A percentile compares a stretch with the other conserved stretches of the same genome.
These are phyloP conservation scores for Leptoteleia sp. DNA, from an alignment of 1,140 invertebrate genomes.

Conservation along the genomic window DNA sequence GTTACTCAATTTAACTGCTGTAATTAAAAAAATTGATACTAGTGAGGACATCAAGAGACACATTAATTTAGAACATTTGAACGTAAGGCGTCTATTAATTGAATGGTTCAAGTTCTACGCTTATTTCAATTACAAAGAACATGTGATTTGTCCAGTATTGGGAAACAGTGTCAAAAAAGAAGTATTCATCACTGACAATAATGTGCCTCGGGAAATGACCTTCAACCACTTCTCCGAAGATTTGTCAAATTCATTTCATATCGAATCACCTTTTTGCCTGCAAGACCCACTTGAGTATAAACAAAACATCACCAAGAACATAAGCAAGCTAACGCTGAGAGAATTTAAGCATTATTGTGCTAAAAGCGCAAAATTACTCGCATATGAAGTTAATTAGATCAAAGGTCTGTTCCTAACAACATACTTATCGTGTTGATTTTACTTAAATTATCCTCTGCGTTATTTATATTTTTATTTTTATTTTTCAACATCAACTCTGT, in stretches of 20 bases:
- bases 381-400: slow-evolving; percentile 4
- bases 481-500: too few species aligned
- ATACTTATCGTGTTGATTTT: not conserved
- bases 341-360: slow-evolving; percentile 62
- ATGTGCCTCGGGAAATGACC: slow-evolving; percentile 53
- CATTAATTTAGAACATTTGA: not conserved
- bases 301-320: slow-evolving; percentile 78
- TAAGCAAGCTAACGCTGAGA: slow-evolving; percentile 68
- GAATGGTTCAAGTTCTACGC: slow-evolving; percentile 81
- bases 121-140: slow-evolving; percentile 77
- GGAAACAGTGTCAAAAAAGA: slow-evolving; percentile 68
- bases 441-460: too few species aligned
- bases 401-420: not conserved
- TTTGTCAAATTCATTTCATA: slow-evolving; percentile 59
- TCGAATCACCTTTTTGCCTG: slow-evolving; percentile 75
- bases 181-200: slow-evolving; percentile 41
- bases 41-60: not conserved
- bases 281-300: slow-evolving; percentile 81
- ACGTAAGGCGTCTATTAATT: slow-evolving; percentile 75
- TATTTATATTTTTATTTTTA: too few species aligned
- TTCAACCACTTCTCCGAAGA: slow-evolving; percentile 41
- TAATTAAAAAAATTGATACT: too few species aligned
- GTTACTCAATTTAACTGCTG: too few species aligned
- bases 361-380: slow-evolving; percentile 59
- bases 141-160: slow-evolving; percentile 80